A percentile compares a stretch with the other conserved stretches of the same genome.
These are phyloP conservation scores for Thinocorus orbignyianus DNA, from an alignment of 2,113 vertebrate genomes.

Conservation along the genomic window DNA sequence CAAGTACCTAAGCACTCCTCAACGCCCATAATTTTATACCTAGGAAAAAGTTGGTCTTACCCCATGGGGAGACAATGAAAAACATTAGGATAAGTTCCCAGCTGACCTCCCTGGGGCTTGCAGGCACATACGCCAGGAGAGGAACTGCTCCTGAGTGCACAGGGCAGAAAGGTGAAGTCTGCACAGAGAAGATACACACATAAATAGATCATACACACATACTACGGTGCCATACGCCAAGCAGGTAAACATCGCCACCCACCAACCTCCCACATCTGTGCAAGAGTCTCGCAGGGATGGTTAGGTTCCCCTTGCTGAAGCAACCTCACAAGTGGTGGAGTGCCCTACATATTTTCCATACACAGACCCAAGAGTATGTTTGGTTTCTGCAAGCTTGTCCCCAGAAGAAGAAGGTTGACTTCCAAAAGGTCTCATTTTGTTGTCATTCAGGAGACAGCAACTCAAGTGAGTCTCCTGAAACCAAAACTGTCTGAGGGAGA, in stretches of 20 bases:
- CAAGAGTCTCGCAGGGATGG: neutral
- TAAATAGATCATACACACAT: neutral
- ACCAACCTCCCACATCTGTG: neutral
- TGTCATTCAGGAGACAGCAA: neutral
- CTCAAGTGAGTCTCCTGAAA: constrained; percentile 7
- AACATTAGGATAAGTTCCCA: neutral
- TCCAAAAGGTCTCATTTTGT: neutral
- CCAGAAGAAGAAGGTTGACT: neutral
- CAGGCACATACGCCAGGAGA: neutral
- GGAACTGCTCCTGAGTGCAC: neutral
- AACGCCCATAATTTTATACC: neutral
- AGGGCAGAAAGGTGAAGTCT: neutral
- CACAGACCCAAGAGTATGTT: neutral
- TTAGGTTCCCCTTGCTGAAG: neutral
- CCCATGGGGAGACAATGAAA: neutral
- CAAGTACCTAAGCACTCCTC: neutral
- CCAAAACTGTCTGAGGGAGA: neutral
- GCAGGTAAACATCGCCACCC: neutral
- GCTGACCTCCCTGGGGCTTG: neutral
- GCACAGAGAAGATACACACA: neutral
- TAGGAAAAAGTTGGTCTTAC: neutral
- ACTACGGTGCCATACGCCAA: neutral
- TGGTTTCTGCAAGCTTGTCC: neutral
- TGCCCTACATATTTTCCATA: neutral
- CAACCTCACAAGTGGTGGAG: neutral